Base-by-base conservation (phyloP, 2,113 vertebrate species). In the Mola mola region DNA sequence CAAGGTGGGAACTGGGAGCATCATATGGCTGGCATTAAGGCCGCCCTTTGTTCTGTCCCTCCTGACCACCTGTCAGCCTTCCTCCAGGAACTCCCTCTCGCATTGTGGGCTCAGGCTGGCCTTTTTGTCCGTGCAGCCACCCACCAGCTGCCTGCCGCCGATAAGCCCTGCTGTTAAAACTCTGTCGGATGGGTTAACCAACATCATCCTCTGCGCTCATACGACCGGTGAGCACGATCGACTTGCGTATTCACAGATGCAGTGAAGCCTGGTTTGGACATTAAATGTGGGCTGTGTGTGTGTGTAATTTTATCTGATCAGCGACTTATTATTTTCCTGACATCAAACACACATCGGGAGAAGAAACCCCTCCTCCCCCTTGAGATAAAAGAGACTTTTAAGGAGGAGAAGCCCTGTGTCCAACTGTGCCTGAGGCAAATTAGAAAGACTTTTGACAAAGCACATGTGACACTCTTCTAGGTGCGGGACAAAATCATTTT, bases 61-160 rank as follows among this genome's bases (percentile, higher is more conserved):
- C 66, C 81, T 58, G 56, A 73, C 90, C 91, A 93, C 90, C 92
- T 93, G 92, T 83, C 89, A 80, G 72, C 78, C 83, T 74, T 85
- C 73, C 83, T 78, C 67, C 66, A 72, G 84, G 66, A 90, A 88
- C 90, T 90, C 90, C 90, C 90, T 85, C 83, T 79, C 72, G 84
- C 79, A 87, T 91, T 92, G 84, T 86, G 83, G 63, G 69, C 80
- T 79, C 66, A 33, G 58, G 29, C 75, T 71, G 49, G 75, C 77
- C 65, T 87, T 90, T 87, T 74, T 90, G 79, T 90, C 74, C 37
- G 3, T 13, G n/a, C 72, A 53, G 50, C 64, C 78, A 82, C 76
- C 63, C 42, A 72, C 88, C 92, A 92, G 91, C 91, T 93, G 91
- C 84, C 78, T 52, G 71, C 67, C 75, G 71, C 69, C 75, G 57